A percentile compares a stretch with the other conserved stretches of the same genome.
phyloP scores from a whole-genome alignment of 2,797 vertebrate species.

The Cyprinella venusta region DNA sequence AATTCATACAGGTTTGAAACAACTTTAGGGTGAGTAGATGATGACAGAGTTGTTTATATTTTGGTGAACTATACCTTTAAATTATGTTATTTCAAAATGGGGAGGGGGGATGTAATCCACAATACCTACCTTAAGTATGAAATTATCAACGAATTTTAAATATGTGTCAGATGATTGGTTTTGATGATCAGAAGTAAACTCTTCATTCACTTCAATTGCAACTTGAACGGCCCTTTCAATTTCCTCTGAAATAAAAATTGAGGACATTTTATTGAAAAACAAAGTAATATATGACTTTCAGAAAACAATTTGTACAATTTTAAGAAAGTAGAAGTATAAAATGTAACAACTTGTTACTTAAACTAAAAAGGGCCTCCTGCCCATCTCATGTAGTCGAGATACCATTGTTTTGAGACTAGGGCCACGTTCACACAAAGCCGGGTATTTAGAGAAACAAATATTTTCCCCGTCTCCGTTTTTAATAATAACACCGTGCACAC shows the following conservation, averaged over 20 bases:
- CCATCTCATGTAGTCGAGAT: neutral
- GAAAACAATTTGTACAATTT: neutral
- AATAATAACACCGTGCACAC: no score
- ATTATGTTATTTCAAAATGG: neutral
- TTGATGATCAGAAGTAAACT: fast-evolving
- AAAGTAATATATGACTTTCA: neutral
- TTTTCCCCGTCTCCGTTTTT: no score
- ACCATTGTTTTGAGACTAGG: neutral
- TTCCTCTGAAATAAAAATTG: conserved; percentile 41
- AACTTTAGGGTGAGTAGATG: no score
- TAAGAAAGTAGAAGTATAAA: neutral
- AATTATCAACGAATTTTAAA: neutral
- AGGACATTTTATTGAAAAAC: neutral
- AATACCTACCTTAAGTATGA: conserved; percentile 43
- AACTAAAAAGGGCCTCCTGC: neutral
- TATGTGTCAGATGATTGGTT: neutral
- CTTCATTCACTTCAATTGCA: conserved; percentile 10
- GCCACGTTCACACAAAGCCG: no score
- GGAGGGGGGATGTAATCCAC: neutral
- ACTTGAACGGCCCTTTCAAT: conserved; percentile 20
- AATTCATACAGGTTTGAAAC: no score
- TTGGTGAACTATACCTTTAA: neutral
- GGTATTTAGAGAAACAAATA: no score
- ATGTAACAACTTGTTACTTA: neutral
- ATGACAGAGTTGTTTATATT: neutral